A percentile compares a stretch with the other conserved stretches of the same genome.
These are phyloP conservation scores for Seriola dumerili DNA, from an alignment of 2,113 vertebrate genomes.

Conservation along the genomic window DNA sequence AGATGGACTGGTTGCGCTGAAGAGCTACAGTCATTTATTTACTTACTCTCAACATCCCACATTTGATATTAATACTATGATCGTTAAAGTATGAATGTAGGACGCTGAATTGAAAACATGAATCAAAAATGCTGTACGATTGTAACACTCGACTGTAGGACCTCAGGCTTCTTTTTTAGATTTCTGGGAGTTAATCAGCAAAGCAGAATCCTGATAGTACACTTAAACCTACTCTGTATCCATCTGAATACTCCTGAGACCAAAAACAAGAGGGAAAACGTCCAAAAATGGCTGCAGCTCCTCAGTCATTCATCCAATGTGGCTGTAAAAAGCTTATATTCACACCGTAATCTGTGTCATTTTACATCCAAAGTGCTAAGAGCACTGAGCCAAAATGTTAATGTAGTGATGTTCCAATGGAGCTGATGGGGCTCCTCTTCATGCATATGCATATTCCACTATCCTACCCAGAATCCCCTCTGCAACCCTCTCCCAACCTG, in stretches of 20 bases:
- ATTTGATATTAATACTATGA: conserved; percentile 9
- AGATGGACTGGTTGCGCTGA: conserved; percentile 18
- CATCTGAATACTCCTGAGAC: conserved; percentile 21
- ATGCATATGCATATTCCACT: conserved; percentile 71
- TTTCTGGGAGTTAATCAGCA: conserved; percentile 5
- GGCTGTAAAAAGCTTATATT: conserved; percentile 62
- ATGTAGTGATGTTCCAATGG: conserved; percentile 66
- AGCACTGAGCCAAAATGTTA: conserved; percentile 66
- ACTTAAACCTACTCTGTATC: conserved; percentile 7
- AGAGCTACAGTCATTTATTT: conserved; percentile 10
- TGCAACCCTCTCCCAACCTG: conserved; percentile 57
- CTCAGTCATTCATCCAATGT: conserved; percentile 56
- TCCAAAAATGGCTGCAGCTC: conserved; percentile 44
- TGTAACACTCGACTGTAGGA: not conserved
- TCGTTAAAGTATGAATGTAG: conserved; percentile 13
- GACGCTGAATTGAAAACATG: conserved; percentile 1
- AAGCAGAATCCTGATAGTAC: conserved; percentile 9
- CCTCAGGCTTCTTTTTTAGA: not conserved
- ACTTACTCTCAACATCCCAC: not conserved
- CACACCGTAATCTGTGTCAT: conserved; percentile 58
- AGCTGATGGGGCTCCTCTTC: conserved; percentile 57
- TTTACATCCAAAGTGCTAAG: conserved; percentile 58
- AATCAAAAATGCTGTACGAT: not conserved
- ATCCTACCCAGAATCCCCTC: conserved; percentile 70
- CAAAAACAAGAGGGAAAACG: not conserved